Base-by-base conservation (phyloP, 2,797 vertebrate species). In the Tragelaphus eurycerus region DNA sequence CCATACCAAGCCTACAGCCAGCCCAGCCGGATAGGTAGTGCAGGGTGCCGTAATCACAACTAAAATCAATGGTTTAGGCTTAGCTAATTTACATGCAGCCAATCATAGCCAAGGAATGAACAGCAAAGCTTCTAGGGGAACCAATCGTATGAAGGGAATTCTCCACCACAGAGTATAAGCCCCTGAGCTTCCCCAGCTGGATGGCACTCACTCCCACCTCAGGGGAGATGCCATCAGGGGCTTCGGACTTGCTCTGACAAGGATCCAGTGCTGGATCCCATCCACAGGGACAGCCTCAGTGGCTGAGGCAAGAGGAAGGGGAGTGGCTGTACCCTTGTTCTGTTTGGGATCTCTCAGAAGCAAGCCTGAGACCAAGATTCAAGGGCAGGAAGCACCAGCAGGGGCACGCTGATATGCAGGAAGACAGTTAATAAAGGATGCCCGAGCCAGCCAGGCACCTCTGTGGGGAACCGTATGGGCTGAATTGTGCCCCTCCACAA, bases 1-100 rank as follows among this genome's bases (percentile, higher is more conserved):
- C 92, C 90, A 34, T 79, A 71, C 59, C 87, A 79, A 95, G 57
- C 52, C 54, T 59, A 50, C 64, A 88, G 96, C 91, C 34, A 88
- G 85, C 95, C 12, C 3, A 85, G 90, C 76, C 13, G 50, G 71
- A 83, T 64, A 46, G 62, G 87, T 78, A 82, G 46, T 38, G 52
- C 38, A 9, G 57, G 13, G 6, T 52, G 21, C 67, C 55, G 5
- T 71, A 90, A 96, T 96, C 79, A n/a, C 52, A 96, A 78, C 89
- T 52, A 92, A 31, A 59, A 93, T 88, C 85, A 76, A 82, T 5
- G 79, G 55, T 81, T 90, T 81, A 78, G n/a, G 85, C 60, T 92
- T 90, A 92, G 67, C 96, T 92, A 64, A 96, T 98, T 97, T 96
- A 82, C 93, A 97, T 89, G 64, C 48, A 97, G 92, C 98, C 97